Evolutionary conservation across 2,797 vertebrate genomes (phyloP), one percentile per base, ranked within the genome.

Genomic region (Tenualosa thibaudeaui): DNA sequence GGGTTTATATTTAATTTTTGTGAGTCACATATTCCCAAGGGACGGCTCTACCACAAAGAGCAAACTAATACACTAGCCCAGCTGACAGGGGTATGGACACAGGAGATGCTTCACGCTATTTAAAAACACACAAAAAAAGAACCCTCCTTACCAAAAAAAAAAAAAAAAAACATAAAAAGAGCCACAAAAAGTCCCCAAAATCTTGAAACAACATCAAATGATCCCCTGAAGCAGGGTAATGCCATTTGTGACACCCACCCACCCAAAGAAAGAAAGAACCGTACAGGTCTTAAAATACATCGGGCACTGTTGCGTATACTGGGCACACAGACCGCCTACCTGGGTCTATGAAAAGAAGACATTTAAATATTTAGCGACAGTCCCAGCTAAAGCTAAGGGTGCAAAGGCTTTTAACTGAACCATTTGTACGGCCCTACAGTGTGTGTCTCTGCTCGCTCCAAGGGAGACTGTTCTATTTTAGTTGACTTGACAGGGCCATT

Each of bases 301-400:
- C 8, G 17, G 40, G 40, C 19, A 46, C 40, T 19, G 71, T 46
- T 78, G 40, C 37, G 37, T 78, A 46, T 6, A 51, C 37, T 8
- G 13, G 15, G 17, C 71, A 43, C 5, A 9, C 71, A 78, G 37
- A 78, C 17, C 40, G 40, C 22, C 37, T 43, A 2, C 15, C 71
- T 2, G 15, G 54, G 26, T 37, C 5, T 49, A 53, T 19, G 26
- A 84, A 49, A 60, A 81, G 51, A 54, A 62, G n/a, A 81, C 65
- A 60, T 78, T 86, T 75, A 86, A 89, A 87, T 84, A 85, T 87
- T 87, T 83, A 87, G 81, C 82, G 46, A 26, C 46, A 40, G 40
- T 53, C 83, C 24, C 26, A 40, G 50, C 37, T 75, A 12, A 54
- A 50, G 82, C 31, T 58, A 54, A 83, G 43, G 71, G 81, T 84